Percentiles rank a stretch among this genome's conserved stretches.
Conservation (phyloP, 1,140 invertebrate species). For the Calliphora vicina region DNA sequence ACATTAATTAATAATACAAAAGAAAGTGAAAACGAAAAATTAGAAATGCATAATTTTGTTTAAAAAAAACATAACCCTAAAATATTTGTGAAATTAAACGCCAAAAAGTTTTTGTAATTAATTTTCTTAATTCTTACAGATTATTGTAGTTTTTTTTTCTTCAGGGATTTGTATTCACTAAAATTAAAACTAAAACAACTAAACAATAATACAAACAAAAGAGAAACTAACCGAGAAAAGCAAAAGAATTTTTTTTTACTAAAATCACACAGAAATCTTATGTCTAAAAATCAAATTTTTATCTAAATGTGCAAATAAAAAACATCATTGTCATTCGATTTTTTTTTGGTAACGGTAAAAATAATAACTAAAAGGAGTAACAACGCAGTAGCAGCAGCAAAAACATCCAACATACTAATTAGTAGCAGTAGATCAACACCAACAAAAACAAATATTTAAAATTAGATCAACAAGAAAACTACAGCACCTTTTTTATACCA, state of each 20-base stretch:
- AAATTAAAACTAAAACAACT: not conserved
- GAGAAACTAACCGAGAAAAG: not conserved
- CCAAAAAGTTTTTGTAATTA: not conserved
- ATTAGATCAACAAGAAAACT: not conserved
- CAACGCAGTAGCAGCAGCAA: not conserved
- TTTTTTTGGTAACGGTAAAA: not conserved
- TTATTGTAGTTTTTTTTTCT: not conserved
- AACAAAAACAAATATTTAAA: not conserved
- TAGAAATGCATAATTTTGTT: not conserved
- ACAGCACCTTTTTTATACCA: not conserved
- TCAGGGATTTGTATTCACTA: not conserved
- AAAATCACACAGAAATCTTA: not conserved
- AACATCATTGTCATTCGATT: not conserved
- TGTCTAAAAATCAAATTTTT: not conserved
- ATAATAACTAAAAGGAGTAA: not conserved
- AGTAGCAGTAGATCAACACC: conserved; percentile 1
- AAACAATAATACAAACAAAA: not conserved
- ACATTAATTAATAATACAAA: conserved; percentile 1
- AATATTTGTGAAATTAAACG: not conserved
- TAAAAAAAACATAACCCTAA: not conserved
- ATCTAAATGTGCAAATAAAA: not conserved
- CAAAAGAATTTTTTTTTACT: conserved; percentile 2
- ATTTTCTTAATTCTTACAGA: not conserved
- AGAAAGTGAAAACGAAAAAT: not conserved
- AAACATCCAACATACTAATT: not conserved